A percentile compares a stretch with the other conserved stretches of the same genome.
phyloP scores from a whole-genome alignment of 2,888 invertebrate genomes.

The Cheilosia pagana region DNA sequence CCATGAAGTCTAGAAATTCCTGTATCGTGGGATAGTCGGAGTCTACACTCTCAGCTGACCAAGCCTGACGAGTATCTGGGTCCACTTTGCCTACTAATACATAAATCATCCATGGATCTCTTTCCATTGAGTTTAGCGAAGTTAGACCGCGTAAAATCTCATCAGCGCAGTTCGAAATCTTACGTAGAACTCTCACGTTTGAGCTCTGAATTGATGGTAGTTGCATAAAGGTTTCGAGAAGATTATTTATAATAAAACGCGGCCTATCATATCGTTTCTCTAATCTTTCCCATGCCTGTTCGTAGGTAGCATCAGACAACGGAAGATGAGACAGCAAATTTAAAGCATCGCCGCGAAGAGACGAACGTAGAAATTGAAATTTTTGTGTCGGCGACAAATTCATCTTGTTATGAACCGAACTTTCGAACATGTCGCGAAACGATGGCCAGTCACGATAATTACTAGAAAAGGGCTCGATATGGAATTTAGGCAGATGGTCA shows the following conservation, averaged over 20 bases:
- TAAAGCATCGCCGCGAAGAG: constrained; percentile 37
- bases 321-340: constrained; percentile 20
- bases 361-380: constrained; percentile 20
- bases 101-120: constrained; percentile 51
- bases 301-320: neutral
- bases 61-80: constrained; percentile 10
- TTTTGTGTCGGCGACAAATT: constrained; percentile 24
- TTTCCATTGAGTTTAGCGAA: constrained; percentile 14
- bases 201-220: constrained; percentile 10
- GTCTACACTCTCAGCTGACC: neutral
- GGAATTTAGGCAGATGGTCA: constrained; percentile 10
- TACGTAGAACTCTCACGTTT: constrained; percentile 15
- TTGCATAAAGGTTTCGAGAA: constrained; percentile 7
- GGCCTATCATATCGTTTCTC: constrained; percentile 32
- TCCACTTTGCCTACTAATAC: constrained; percentile 38
- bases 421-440: constrained; percentile 14
- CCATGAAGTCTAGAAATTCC: constrained; percentile 45
- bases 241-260: constrained; percentile 5
- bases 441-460: constrained; percentile 32
- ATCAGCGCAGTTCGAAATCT: constrained; percentile 52
- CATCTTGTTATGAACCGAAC: constrained; percentile 12
- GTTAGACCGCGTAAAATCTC: constrained; percentile 33
- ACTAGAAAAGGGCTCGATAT: constrained; percentile 23
- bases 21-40: constrained; percentile 29
- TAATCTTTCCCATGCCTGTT: neutral